Percentiles rank a stretch among this genome's conserved stretches.
Conservation (phyloP, 2,113 vertebrate genomes). For the Speoplatyrhinus poulsoni region DNA sequence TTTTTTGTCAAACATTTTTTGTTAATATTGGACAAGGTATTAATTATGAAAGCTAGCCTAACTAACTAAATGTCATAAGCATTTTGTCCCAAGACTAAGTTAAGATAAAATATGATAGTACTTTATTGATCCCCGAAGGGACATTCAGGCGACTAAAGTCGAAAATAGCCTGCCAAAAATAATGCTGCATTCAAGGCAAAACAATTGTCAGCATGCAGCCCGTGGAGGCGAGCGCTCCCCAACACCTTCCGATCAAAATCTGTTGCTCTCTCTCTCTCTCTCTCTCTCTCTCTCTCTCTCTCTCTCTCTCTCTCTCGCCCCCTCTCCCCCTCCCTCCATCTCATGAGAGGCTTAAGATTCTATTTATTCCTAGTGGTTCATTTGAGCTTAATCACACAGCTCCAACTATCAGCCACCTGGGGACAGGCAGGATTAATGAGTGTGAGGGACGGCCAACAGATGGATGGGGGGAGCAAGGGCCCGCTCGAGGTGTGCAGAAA, state of each 20-base stretch:
- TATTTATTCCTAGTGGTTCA: constrained; percentile 60
- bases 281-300: constrained; percentile 3
- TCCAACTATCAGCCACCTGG: constrained; percentile 49
- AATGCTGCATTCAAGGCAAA: constrained; percentile 5
- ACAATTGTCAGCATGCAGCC: constrained; percentile 12
- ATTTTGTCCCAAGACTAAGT: no score
- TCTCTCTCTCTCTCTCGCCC: constrained; percentile 1
- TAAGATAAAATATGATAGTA: no score
- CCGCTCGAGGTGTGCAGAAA: constrained; percentile 34
- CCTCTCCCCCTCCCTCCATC: not conserved
- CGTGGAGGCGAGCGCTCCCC: constrained; percentile 29
- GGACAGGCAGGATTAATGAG: constrained; percentile 60
- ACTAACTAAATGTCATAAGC: no score
- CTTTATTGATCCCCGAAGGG: not conserved
- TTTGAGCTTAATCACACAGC: constrained; percentile 62
- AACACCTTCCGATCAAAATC: constrained; percentile 38
- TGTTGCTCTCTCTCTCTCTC: constrained; percentile 33
- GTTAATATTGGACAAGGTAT: no score
- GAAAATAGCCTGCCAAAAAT: not conserved
- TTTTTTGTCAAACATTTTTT: no score
- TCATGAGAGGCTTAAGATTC: constrained; percentile 23
- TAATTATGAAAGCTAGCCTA: no score
- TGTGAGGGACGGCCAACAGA: constrained; percentile 58
- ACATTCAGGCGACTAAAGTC: no score
- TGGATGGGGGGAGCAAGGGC: constrained; percentile 41